A percentile compares a stretch with the other conserved stretches of the same genome.
These are phyloP conservation scores for Chitala chitala DNA, from an alignment of 2,113 vertebrate genomes.

Conservation along the genomic window DNA sequence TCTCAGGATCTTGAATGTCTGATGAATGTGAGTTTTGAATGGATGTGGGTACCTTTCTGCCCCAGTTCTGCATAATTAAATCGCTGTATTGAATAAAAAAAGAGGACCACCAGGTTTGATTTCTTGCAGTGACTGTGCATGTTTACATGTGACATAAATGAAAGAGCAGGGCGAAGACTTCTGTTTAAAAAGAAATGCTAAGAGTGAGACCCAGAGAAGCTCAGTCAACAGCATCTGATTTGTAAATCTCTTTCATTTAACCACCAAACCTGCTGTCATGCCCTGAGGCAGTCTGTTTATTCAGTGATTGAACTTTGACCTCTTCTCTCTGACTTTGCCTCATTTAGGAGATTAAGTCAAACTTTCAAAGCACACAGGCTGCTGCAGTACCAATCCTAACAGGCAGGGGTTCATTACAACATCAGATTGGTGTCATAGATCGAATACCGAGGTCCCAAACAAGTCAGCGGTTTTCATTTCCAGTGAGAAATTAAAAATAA, in stretches of 20 bases:
- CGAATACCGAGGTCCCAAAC: constrained; percentile 42
- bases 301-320: constrained; percentile 4
- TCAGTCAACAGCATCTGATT: background rate
- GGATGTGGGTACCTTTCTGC: background rate
- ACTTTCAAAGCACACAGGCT: constrained; percentile 5
- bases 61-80: background rate
- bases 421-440: constrained; percentile 19
- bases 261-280: background rate
- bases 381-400: constrained; percentile 15
- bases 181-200: background rate
- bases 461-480: constrained; percentile 33
- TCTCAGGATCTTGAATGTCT: background rate
- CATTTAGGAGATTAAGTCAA: too few relatives aligned
- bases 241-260: background rate
- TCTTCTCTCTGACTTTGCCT: background rate
- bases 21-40: background rate
- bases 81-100: background rate
- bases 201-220: background rate
- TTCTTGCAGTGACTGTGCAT: background rate
- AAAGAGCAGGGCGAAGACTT: background rate
- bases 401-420: constrained; percentile 25
- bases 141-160: constrained; percentile 7
- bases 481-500: constrained; percentile 15
- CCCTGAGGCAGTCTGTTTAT: constrained; percentile 4
- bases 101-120: background rate